A percentile compares a stretch with the other conserved stretches of the same genome.
These are phyloP conservation scores for Mantis religiosa DNA, from an alignment of 2,888 invertebrate genomes.

Conservation along the genomic window DNA sequence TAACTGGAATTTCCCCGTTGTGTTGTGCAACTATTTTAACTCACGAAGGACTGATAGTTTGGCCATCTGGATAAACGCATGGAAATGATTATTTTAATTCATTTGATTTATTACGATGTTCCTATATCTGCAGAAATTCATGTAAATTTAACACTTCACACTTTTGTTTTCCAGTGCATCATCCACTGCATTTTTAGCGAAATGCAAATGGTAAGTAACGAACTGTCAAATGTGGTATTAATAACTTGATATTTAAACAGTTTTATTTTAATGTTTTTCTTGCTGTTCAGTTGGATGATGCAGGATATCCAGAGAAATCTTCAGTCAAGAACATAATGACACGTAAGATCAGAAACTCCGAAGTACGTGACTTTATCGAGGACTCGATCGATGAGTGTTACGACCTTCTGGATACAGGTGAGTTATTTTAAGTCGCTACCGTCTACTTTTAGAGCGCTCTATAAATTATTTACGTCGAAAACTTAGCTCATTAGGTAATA, in stretches of 20 bases:
- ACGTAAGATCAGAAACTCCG: background rate
- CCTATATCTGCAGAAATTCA: too few relatives aligned
- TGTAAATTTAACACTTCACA: background rate
- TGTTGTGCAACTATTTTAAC: too few relatives aligned
- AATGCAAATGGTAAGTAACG: slow-evolving; percentile 36
- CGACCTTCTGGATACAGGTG: background rate
- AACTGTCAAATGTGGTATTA: background rate
- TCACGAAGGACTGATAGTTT: too few relatives aligned
- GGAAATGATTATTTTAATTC: too few relatives aligned
- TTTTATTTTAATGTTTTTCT: background rate
- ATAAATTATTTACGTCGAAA: background rate
- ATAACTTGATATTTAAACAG: too few relatives aligned
- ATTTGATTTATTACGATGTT: too few relatives aligned
- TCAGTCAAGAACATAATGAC: background rate
- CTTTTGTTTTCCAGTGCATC: slow-evolving; percentile 36
- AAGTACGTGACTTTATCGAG: background rate
- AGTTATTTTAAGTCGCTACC: background rate
- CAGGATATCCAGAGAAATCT: background rate
- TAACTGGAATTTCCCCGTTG: too few relatives aligned
- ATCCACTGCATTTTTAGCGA: slow-evolving; percentile 38
- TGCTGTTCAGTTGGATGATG: background rate
- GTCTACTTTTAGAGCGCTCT: background rate
- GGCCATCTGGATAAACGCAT: too few relatives aligned
- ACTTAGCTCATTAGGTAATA: background rate
- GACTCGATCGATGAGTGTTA: slow-evolving; percentile 5